These are phyloP conservation scores for Arenicola marina DNA, from an alignment of 2,888 invertebrate species.

Conservation along the genomic window DNA sequence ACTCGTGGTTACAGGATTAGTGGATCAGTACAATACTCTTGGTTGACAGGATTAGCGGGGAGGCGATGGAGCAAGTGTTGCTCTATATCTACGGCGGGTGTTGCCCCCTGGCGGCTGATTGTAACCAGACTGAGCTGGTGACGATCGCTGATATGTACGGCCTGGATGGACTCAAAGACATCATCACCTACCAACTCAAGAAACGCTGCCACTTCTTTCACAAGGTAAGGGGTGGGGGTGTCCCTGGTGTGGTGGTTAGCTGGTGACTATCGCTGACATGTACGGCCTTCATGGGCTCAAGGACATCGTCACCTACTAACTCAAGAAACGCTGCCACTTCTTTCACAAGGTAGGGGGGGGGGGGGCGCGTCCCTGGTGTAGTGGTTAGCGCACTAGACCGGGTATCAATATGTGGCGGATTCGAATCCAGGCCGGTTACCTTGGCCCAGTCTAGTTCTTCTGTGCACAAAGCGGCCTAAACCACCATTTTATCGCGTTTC, in stretches of 20 bases:
- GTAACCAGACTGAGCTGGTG: slow-evolving; percentile 84
- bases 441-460: too few species aligned
- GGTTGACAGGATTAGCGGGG: neutral
- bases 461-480: too few species aligned
- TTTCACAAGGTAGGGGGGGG: slow-evolving; percentile 87
- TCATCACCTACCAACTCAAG: slow-evolving; percentile 84
- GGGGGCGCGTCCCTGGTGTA: too few species aligned
- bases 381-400: too few species aligned
- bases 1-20: too few species aligned
- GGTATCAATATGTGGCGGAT: too few species aligned
- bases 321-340: slow-evolving; percentile 88
- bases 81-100: slow-evolving; percentile 94
- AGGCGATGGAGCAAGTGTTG: slow-evolving; percentile 70
- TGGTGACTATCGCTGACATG: slow-evolving; percentile 88
- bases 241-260: too few species aligned
- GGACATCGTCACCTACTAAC: slow-evolving; percentile 85
- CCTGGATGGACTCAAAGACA: slow-evolving; percentile 88
- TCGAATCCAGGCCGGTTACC: too few species aligned
- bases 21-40: too few species aligned
- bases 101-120: slow-evolving; percentile 75
- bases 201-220: slow-evolving; percentile 93
- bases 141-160: slow-evolving; percentile 88
- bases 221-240: slow-evolving; percentile 74
- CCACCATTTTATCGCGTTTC: too few species aligned
- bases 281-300: slow-evolving; percentile 87